Conservation (phyloP, 2,113 vertebrate genomes). For the Chunga burmeisteri region DNA sequence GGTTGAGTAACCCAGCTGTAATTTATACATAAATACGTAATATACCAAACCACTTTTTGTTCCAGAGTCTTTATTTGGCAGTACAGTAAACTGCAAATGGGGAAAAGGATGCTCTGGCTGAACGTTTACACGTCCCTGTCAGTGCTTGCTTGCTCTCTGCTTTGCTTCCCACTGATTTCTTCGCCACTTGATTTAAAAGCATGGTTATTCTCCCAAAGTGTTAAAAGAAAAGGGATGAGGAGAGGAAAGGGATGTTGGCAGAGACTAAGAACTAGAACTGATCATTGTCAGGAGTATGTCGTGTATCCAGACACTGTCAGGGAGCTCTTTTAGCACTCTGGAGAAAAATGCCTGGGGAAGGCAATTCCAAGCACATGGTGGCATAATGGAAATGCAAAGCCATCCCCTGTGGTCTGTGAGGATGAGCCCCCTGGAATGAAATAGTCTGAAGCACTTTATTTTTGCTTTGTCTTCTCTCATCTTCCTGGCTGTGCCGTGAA, state of each 20-base stretch:
- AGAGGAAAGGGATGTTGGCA: background rate
- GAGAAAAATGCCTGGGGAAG: background rate
- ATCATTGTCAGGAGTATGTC: background rate
- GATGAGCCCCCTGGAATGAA: background rate
- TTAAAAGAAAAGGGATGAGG: background rate
- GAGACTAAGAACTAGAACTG: background rate
- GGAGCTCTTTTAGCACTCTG: background rate
- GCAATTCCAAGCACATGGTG: background rate
- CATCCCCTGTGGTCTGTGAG: background rate
- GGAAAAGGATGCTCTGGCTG: background rate
- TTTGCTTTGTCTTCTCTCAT: background rate
- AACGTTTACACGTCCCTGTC: background rate
- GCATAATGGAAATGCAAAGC: constrained; percentile 16
- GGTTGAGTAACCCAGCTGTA: background rate
- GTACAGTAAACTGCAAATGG: background rate
- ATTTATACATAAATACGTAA: background rate
- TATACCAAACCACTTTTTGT: background rate
- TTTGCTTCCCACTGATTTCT: background rate
- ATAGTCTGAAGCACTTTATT: background rate
- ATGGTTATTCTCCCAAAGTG: background rate
- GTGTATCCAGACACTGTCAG: background rate
- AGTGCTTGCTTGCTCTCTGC: background rate
- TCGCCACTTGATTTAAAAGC: background rate
- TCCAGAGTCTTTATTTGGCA: background rate
- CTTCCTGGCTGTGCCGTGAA: background rate